Conservation (phyloP, 2,888 invertebrate species). For the Coecobrya sp. region DNA sequence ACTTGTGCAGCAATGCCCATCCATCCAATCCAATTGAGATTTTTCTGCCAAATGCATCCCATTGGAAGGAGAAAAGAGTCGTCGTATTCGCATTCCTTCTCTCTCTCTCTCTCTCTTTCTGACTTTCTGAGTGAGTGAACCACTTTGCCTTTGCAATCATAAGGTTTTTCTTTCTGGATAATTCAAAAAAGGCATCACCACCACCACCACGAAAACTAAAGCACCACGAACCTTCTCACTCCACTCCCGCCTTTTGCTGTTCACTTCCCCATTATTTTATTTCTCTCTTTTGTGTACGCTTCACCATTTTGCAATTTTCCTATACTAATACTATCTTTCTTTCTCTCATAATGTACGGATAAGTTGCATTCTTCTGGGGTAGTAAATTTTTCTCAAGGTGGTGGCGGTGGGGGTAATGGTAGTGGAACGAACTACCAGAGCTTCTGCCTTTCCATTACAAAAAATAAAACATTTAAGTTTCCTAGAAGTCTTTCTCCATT, state of each 20-base stretch:
- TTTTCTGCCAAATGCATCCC: conserved; percentile 74
- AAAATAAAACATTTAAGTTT: conserved; percentile 36
- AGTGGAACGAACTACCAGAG: conserved; percentile 40
- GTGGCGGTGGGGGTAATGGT: conserved; percentile 8
- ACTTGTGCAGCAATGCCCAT: conserved; percentile 62
- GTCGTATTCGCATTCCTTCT: conserved; percentile 43
- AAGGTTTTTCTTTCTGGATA: conserved; percentile 5
- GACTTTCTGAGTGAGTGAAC: conserved; percentile 37
- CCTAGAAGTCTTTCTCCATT: neutral
- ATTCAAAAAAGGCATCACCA: conserved; percentile 40
- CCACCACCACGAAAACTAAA: neutral
- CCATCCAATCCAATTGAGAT: conserved; percentile 78
- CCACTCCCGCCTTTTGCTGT: conserved; percentile 27
- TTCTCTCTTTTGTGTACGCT: conserved; percentile 13
- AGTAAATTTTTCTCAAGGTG: conserved; percentile 51
- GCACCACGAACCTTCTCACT: neutral
- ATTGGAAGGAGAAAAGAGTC: conserved; percentile 72
- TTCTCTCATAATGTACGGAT: neutral
- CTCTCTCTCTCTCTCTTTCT: neutral
- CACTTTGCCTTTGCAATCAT: conserved; percentile 49
- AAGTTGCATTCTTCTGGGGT: conserved; percentile 18
- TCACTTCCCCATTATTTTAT: conserved; percentile 25
- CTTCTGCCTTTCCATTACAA: conserved; percentile 21
- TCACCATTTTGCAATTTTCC: conserved; percentile 18
- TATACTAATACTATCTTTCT: neutral